Base-by-base conservation (phyloP, 1,140 invertebrate genomes). In the Heliconius himera region DNA sequence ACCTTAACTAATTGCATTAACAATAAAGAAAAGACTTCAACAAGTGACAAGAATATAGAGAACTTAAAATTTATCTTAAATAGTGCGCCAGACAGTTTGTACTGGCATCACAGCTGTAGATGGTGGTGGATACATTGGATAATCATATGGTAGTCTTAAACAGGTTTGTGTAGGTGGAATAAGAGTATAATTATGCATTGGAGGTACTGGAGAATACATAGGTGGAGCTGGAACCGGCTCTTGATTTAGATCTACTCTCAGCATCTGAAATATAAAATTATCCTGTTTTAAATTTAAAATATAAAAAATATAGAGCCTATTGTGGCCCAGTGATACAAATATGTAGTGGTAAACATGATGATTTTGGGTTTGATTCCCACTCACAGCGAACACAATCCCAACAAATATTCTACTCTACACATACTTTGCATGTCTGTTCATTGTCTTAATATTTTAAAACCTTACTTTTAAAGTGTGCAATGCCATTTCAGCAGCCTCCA, bases 401-500 rank as follows among this genome's bases (percentile, higher is more conserved):
- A 56, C 18, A 56, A 56, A n/a, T 5, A n/a, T n/a, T n/a, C 54
- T 41, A 41, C 2, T 41, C 11, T 16, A 46, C 13, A 46, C 41
- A 46, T 46, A 13, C 41, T 13, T 46, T 46, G 41, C 13, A 46
- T 13, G 41, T 46, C 38, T 11, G 38, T 41, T 41, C 41, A 3
- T 46, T 46, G 4, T 46, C 13, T 16, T 16, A 51, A 8, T 20
- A 51, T 51, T 9, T 51, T 20, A 8, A 33, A 77, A 73, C 11
- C 11, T 74, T 83, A 94, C 92, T 86, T 91, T 91, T 18, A 94
- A 87, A 29, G 81, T 81, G 73, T 90, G 81, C 1, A 94, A 74
- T 1, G 89, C 90, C 41, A 81, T 84, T 73, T 91, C 88, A 4
- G 92, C 91, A 26, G 91, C 92, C 72, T 92, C 88, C 18, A 89